Evolutionary conservation across 2,888 invertebrate species (phyloP).

Genomic region (Eupithecia pulchellata): DNA sequence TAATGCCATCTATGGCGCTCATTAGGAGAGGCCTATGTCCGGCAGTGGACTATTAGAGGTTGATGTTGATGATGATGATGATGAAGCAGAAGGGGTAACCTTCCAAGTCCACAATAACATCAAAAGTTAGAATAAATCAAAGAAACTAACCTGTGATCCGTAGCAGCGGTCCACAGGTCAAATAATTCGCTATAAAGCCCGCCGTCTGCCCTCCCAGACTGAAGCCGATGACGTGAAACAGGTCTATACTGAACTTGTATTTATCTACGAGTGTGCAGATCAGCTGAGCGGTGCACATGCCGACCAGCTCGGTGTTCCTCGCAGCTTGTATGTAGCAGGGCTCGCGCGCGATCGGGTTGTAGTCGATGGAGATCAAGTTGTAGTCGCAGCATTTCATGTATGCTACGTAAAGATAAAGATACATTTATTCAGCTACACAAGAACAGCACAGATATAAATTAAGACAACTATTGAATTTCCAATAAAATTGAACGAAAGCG

Average conservation of each 20-base stretch:
- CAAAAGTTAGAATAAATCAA: too few relatives aligned
- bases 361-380: constrained; percentile 87
- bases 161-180: constrained; percentile 73
- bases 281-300: constrained; percentile 86
- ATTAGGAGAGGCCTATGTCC: too few relatives aligned
- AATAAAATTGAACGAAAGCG: too few relatives aligned
- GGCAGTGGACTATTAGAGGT: too few relatives aligned
- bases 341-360: constrained; percentile 82
- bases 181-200: constrained; percentile 79
- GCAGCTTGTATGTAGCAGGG: constrained; percentile 87
- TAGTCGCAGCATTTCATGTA: constrained; percentile 83
- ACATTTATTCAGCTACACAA: too few relatives aligned
- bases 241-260: constrained; percentile 68
- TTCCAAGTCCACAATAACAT: too few relatives aligned
- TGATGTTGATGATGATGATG: too few relatives aligned
- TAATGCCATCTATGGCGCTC: too few relatives aligned
- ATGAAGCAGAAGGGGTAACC: too few relatives aligned
- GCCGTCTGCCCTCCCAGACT: constrained; percentile 87
- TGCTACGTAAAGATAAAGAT: too few relatives aligned
- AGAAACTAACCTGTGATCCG: constrained; percentile 85
- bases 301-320: constrained; percentile 84
- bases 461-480: too few relatives aligned
- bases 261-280: constrained; percentile 80
- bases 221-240: constrained; percentile 87
- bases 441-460: too few relatives aligned